phyloP scores from a whole-genome alignment of 2,797 vertebrate species.

The Holocentrus rufus region DNA sequence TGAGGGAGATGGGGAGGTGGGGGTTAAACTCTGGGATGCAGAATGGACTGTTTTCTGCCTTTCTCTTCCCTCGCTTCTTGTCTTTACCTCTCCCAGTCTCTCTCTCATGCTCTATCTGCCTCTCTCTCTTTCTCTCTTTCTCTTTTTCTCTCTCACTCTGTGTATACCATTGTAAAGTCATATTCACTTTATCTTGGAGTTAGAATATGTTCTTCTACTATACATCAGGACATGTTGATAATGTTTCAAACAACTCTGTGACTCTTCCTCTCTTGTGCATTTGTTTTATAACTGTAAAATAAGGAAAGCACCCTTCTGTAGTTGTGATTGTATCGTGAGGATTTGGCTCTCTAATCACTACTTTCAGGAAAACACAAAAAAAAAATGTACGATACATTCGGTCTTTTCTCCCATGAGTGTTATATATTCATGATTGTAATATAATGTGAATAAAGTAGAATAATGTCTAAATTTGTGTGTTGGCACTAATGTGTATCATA shows the following conservation, averaged over 20 bases:
- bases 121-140: background rate
- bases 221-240: constrained; percentile 37
- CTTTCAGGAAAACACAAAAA: constrained; percentile 35
- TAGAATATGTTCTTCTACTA: constrained; percentile 36
- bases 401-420: constrained; percentile 35
- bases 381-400: constrained; percentile 27
- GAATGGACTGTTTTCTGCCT: constrained; percentile 48
- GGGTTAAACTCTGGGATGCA: constrained; percentile 51
- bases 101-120: constrained; percentile 59
- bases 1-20: constrained; percentile 50
- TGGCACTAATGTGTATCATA: constrained; percentile 55
- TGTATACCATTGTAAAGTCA: constrained; percentile 51
- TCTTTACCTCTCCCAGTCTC: constrained; percentile 44
- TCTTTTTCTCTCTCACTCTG: background rate
- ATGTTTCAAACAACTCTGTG: constrained; percentile 43
- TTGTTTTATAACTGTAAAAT: constrained; percentile 64
- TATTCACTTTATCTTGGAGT: constrained; percentile 35
- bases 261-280: constrained; percentile 36
- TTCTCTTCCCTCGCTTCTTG: constrained; percentile 40
- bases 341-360: constrained; percentile 40
- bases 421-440: constrained; percentile 63
- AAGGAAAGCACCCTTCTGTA: constrained; percentile 31
- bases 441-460: constrained; percentile 77
- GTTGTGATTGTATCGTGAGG: constrained; percentile 39
- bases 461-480: constrained; percentile 55